Evolutionary conservation across 2,888 invertebrate species (phyloP), one percentile per base, ranked within the genome.

Genomic region (Hipparchia sbordonii): DNA sequence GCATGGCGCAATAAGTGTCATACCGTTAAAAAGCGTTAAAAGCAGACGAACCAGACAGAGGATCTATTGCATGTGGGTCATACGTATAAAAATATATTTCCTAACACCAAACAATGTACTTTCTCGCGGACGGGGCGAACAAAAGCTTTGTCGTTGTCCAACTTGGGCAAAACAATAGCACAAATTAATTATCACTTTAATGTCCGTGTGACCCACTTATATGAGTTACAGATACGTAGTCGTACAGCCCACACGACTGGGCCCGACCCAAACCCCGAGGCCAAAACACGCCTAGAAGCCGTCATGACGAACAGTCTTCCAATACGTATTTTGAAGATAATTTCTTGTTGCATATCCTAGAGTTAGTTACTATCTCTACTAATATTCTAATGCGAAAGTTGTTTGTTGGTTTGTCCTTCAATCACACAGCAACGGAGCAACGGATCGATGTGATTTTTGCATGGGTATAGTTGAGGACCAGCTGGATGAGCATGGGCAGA

Each of bases 171-270:
- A 78, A 80, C 77, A 81, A 79, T 79, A 76, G 73, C 77, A 80
- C 74, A 79, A 78, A 82, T 81, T 82, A 82, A 81, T 82, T 80
- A 82, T 80, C 78, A 74, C 77, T 74, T 76, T 74, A 79, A 79
- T 79, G 79, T 82, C 76, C 79, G 77, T 76, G 75, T 83, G 84
- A 82, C 86, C 86, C 78, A 86, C 86, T 84, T 85, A 67, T 72
- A 66, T 73, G 75, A 77, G 76, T 72, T 78, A 76, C 67, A 78
- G 77, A 76, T 78, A 77, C 78, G 77, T 74, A 23, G 23, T 23
- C 23, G 23, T 23, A 23, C 81, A 75, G 76, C 88, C 89, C 84
- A 90, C 89, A 80, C 85, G 73, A 10, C 68, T 33, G 39, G 39
- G 39, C 39, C 39, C 60, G 61, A 10, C 39, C 8, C 39, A 39